These are phyloP conservation scores for Orbicella faveolata DNA, from an alignment of 64 coral and sea anemone genomes.

Conservation along the genomic window DNA sequence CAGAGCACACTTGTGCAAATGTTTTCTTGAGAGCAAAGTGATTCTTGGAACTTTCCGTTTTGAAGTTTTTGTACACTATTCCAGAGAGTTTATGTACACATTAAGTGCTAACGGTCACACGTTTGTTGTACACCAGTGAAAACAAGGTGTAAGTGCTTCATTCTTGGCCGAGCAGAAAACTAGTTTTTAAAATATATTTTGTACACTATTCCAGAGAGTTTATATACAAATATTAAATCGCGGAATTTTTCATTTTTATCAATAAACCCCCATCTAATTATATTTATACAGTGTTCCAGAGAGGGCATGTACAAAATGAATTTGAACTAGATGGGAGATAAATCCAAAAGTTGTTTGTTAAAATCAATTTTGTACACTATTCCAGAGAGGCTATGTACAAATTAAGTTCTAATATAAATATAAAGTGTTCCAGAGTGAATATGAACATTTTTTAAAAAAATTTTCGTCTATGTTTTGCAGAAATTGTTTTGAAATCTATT, in stretches of 20 bases:
- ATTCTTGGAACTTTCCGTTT: no score
- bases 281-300: no score
- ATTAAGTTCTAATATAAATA: not conserved
- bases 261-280: no score
- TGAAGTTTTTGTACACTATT: constrained; percentile 3
- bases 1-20: no score
- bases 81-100: constrained; percentile 11
- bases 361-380: not conserved
- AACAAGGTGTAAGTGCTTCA: no score
- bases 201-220: not conserved
- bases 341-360: not conserved
- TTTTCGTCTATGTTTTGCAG: not conserved
- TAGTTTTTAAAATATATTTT: no score
- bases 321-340: no score
- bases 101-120: not conserved
- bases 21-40: no score
- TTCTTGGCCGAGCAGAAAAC: no score
- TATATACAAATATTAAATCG: not conserved
- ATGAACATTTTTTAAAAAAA: not conserved
- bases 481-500: not conserved
- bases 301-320: no score
- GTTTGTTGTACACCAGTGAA: no score
- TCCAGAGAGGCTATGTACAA: constrained; percentile 3
- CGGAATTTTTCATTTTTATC: no score
- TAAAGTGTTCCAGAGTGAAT: not conserved